Evolutionary conservation across 2,888 invertebrate genomes (phyloP), one percentile per base, ranked within the genome.

Genomic region (Lasioglossum marginatum): DNA sequence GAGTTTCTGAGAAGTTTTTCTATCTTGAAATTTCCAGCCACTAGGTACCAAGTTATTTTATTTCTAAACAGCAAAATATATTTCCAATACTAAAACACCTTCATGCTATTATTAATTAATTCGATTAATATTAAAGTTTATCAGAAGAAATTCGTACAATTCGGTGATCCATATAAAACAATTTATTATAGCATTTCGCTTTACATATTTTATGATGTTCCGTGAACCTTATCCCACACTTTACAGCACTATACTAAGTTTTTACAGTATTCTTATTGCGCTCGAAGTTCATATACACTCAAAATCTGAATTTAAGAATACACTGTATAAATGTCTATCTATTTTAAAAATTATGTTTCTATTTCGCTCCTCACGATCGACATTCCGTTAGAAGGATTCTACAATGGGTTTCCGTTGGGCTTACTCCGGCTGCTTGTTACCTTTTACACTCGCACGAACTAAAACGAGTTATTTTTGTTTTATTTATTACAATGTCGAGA

Each of bases 291-390:
- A 63, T 63, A 63, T 63, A 63, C 31, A 63, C 63, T 63, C 63
- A 63, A 63, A 31, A 63, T 63, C 63, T 27, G 63, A 63, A 31
- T 63, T 31, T 14, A 63, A 63, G 63, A 63, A 6, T 63, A 66
- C 23, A 34, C 66, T 66, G 66, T 66, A 66, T 8, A 31, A 66
- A 66, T 34, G 31, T 66, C 34, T 66, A 66, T 68, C 34, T 37
- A 37, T 23, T 68, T 68, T 34, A 68, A 68, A 68, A 68, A 68
- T 68, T 37, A 68, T 68, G 68, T 68, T 68, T 31, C 63, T 63
- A 63, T 63, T 63, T 31, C 63, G 63, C 63, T 63, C 63, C 63
- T 63, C 19, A 19, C 31, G 34, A 31, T 31, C 63, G 63, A 10
- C 23, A 34, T 68, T 68, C 12, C 19, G 19, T 37, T 23, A 68